Base-by-base conservation (phyloP, 2,888 invertebrate species). In the Silvanus unidentatus region DNA sequence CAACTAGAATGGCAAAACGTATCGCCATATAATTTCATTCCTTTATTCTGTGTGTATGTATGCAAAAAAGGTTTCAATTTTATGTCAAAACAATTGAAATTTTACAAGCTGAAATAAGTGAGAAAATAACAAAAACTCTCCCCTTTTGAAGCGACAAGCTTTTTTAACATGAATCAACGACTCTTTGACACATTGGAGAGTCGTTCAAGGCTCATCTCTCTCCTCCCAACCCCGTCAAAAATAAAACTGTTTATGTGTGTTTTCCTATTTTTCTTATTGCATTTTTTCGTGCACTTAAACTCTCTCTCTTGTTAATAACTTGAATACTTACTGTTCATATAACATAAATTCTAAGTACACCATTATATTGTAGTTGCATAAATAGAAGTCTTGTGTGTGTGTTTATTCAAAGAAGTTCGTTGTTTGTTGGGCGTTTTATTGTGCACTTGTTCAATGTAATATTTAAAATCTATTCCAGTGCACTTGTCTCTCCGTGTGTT, bases 21-120 rank as follows among this genome's bases (percentile, higher is more conserved):
- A n/a, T n/a, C n/a, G n/a, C n/a, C n/a, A n/a, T n/a, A 22, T 22
- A 22, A 22, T 22, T 22, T 22, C 22, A 22, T 22, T 22, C 22
- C 8, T 22, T 22, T 22, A 5, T 22, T 22, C 8, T 22, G 22
- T 22, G 22, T 22, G 22, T 22, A 8, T 22, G 8, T 22, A 22
- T 22, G 22, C 22, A 22, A 22, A 36, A 49, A 49, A 45, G 45
- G 47, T 47, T 47, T 50, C 50, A 50, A 50, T 50, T 50, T 50
- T 47, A 43, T 47, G 43, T 45, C 45, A 47, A 45, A 50, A 50
- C 50, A 50, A 47, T 39, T 45, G 45, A 45, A 43, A 37, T 47
- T 41, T 39, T 45, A 45, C 43, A 44, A 44, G 44, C 27, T 37
- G 42, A 41, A 43, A 32, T 32, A 12, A 12, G 32, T 32, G 32